These are phyloP conservation scores for Tarsius wallacei DNA, from an alignment of 2,797 vertebrate species.

Conservation along the genomic window DNA sequence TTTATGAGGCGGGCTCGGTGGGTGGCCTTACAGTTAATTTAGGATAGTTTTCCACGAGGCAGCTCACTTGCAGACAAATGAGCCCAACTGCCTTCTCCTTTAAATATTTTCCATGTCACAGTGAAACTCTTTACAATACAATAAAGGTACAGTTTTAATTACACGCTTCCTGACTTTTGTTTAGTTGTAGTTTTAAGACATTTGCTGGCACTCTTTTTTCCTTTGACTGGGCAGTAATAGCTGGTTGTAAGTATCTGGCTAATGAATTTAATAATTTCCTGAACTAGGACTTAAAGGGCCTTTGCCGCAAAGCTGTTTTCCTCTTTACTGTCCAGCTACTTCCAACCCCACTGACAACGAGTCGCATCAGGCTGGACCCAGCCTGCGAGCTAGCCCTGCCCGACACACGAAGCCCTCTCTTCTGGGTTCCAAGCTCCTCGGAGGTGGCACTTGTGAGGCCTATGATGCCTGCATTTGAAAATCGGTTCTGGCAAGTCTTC, in stretches of 20 bases:
- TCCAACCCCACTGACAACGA: not conserved
- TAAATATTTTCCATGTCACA: slow-evolving; percentile 93
- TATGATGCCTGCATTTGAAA: slow-evolving; percentile 21
- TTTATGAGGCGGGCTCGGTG: slow-evolving; percentile 90
- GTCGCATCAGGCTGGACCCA: not conserved
- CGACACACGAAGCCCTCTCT: not conserved
- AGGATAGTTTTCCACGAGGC: slow-evolving; percentile 89
- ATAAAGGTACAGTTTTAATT: slow-evolving; percentile 93
- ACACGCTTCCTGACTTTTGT: slow-evolving; percentile 92
- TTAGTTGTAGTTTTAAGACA: slow-evolving; percentile 91
- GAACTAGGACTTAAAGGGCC: slow-evolving; percentile 87
- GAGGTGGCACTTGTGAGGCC: not conserved
- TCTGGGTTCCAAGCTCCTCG: not conserved
- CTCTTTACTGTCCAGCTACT: slow-evolving; percentile 66
- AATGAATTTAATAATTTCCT: slow-evolving; percentile 86
- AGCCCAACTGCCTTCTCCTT: slow-evolving; percentile 91
- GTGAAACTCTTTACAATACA: slow-evolving; percentile 92
- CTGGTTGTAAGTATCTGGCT: slow-evolving; percentile 86
- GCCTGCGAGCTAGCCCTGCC: not conserved
- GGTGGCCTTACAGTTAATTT: slow-evolving; percentile 93
- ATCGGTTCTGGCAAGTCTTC: slow-evolving; percentile 56
- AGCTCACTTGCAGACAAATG: slow-evolving; percentile 91
- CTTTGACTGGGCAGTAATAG: slow-evolving; percentile 85
- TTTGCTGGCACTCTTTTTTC: slow-evolving; percentile 79
- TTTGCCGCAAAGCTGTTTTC: slow-evolving; percentile 83